phyloP scores from a whole-genome alignment of 2,888 invertebrate genomes.

The Melanchra persicariae region DNA sequence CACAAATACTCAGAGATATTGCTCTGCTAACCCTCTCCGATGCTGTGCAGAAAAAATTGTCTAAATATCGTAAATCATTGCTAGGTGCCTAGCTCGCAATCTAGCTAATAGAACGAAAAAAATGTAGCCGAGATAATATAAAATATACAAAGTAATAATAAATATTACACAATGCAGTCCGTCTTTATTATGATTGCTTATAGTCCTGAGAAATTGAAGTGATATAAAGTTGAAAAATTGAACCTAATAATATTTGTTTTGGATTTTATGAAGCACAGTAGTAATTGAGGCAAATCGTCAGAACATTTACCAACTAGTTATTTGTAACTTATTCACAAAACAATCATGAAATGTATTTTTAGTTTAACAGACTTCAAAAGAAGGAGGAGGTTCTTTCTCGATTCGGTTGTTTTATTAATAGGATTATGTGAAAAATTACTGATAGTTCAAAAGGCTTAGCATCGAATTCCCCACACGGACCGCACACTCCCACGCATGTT shows the following conservation, averaged over 20 bases:
- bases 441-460: too few species aligned
- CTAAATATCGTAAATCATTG: constrained; percentile 77
- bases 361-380: neutral
- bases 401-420: too few species aligned
- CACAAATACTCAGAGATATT: constrained; percentile 86
- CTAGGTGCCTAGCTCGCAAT: constrained; percentile 72
- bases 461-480: too few species aligned
- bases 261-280: neutral
- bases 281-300: neutral
- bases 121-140: constrained; percentile 50
- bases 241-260: neutral
- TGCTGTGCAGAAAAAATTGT: constrained; percentile 72
- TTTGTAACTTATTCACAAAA: neutral
- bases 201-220: constrained; percentile 18
- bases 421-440: too few species aligned
- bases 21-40: constrained; percentile 74
- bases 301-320: too few species aligned
- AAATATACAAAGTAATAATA: constrained; percentile 47
- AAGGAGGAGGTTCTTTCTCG: too few species aligned
- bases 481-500: too few species aligned
- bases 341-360: neutral
- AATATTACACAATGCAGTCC: constrained; percentile 47
- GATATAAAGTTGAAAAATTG: constrained; percentile 7
- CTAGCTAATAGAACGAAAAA: constrained; percentile 72
- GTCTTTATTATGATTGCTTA: constrained; percentile 53